phyloP scores from a whole-genome alignment of 2,888 invertebrate genomes.

The Eupelmus urozonus region DNA sequence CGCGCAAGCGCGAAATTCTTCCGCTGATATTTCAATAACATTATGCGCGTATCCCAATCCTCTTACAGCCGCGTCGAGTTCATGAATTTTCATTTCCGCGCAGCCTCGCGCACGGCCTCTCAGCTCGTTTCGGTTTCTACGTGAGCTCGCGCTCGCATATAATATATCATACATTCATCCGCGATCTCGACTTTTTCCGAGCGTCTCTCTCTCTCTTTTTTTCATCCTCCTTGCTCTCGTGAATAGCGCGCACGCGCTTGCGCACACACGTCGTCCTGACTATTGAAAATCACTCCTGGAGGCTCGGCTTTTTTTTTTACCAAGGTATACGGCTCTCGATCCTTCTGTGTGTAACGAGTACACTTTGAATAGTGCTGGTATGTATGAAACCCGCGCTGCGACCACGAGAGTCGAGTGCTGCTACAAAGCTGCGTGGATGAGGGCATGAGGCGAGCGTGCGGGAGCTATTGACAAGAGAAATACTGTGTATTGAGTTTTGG shows the following conservation, averaged over 20 bases:
- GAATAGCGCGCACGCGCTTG: neutral
- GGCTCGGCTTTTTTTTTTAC: conserved; percentile 13
- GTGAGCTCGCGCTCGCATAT: neutral
- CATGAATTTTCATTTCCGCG: conserved; percentile 18
- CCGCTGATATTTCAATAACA: neutral
- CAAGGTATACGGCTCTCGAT: neutral
- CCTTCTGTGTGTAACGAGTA: no score
- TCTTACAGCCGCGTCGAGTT: neutral
- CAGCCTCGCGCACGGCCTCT: neutral
- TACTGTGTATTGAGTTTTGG: no score
- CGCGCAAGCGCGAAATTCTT: neutral
- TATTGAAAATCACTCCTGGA: conserved; percentile 27
- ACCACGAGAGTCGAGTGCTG: no score
- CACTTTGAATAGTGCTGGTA: no score
- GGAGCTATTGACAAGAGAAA: no score
- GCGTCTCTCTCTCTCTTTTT: neutral
- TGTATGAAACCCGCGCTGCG: no score
- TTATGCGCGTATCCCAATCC: neutral
- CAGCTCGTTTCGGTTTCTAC: neutral
- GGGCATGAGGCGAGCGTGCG: no score
- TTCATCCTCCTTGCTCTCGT: conserved; percentile 8
- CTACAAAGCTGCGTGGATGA: no score
- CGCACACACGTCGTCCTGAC: conserved; percentile 15
- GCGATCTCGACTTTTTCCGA: conserved; percentile 15
- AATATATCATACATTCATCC: neutral